Conservation (phyloP, 2,113 vertebrate genomes). For the Capreolus pygargus region DNA sequence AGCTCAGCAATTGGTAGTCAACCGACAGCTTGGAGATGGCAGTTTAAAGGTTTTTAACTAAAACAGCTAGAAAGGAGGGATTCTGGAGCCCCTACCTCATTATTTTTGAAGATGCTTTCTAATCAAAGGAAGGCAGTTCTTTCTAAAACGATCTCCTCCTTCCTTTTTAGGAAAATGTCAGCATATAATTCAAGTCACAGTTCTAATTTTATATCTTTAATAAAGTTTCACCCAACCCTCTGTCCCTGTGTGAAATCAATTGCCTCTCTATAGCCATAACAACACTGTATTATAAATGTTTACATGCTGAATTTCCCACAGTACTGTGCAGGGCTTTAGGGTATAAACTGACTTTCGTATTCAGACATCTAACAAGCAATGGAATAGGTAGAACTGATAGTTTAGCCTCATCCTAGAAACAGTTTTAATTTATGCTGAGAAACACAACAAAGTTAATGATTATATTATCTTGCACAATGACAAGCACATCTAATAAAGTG, state of each 20-base stretch:
- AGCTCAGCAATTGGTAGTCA: neutral
- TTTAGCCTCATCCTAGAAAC: neutral
- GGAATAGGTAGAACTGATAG: neutral
- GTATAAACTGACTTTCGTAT: neutral
- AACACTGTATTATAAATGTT: neutral
- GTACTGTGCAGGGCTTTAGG: neutral
- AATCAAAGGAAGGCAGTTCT: neutral
- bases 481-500: neutral
- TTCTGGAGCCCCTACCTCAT: neutral
- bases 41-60: neutral
- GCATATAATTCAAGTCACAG: neutral
- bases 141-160: neutral
- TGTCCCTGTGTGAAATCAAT: neutral
- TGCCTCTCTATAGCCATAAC: neutral
- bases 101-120: neutral
- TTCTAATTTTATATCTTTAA: neutral
- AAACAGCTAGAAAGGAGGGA: neutral
- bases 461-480: neutral
- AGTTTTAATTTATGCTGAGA: slow-evolving; percentile 1
- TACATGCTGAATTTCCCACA: neutral
- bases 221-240: neutral
- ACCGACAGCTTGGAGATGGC: neutral
- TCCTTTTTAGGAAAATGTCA: neutral
- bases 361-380: neutral
- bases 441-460: neutral